Percentiles rank a stretch among this genome's conserved stretches.
These are phyloP conservation scores for Holotrichia oblita DNA, from an alignment of 1,140 invertebrate species.

Conservation along the genomic window DNA sequence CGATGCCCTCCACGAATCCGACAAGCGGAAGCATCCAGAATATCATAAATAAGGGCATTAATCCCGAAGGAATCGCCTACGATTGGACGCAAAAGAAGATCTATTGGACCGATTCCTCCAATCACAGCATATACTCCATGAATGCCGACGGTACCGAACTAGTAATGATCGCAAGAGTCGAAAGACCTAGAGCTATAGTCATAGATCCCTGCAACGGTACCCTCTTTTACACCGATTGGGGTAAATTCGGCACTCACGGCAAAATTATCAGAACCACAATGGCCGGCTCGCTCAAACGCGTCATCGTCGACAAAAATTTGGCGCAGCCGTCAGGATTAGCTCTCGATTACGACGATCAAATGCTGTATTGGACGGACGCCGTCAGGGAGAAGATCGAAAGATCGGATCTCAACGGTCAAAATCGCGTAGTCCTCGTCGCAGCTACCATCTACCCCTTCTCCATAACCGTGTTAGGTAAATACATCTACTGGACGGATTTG, in stretches of 20 bases:
- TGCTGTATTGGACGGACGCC: slow-evolving; percentile 98
- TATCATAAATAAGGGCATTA: slow-evolving; percentile 83
- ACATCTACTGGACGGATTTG: slow-evolving; percentile 98
- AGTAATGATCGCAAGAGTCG: slow-evolving; percentile 92
- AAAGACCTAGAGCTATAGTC: slow-evolving; percentile 93
- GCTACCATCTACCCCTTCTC: slow-evolving; percentile 97
- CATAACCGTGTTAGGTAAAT: slow-evolving; percentile 89
- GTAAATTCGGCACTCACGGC: slow-evolving; percentile 88
- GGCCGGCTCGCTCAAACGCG: slow-evolving; percentile 92
- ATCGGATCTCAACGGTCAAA: slow-evolving; percentile 86
- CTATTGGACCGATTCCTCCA: slow-evolving; percentile 96
- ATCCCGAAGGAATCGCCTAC: slow-evolving; percentile 95
- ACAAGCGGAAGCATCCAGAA: slow-evolving; percentile 71
- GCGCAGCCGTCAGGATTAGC: slow-evolving; percentile 96
- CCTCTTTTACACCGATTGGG: slow-evolving; percentile 94
- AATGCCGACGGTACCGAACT: slow-evolving; percentile 89
- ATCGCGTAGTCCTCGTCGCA: slow-evolving; percentile 79
- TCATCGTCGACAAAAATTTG: slow-evolving; percentile 89
- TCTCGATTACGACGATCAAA: slow-evolving; percentile 94
- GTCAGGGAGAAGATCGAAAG: slow-evolving; percentile 97
- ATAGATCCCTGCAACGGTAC: slow-evolving; percentile 96
- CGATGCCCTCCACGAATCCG: slow-evolving; percentile 76
- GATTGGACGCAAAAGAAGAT: slow-evolving; percentile 97
- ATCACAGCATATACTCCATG: slow-evolving; percentile 95
- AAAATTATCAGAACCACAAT: slow-evolving; percentile 96